These are phyloP conservation scores for Leptoclinus maculatus DNA, from an alignment of 2,797 vertebrate species.

Conservation along the genomic window DNA sequence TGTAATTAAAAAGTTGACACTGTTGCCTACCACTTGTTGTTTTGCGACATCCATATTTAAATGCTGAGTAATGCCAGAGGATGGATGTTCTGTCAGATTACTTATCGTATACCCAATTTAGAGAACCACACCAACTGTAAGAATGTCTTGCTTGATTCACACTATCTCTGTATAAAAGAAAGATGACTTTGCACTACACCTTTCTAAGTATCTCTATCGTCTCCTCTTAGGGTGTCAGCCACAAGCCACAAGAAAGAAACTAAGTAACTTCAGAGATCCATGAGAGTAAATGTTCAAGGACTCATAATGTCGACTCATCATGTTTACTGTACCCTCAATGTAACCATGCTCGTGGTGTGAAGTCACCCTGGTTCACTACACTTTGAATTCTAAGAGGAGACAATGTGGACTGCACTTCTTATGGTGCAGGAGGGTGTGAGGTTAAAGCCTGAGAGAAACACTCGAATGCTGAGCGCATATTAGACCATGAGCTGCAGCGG, in stretches of 20 bases:
- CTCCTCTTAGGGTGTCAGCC: not conserved
- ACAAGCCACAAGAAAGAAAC: not conserved
- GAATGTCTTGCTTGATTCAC: not conserved
- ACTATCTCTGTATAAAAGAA: not conserved
- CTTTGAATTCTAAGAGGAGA: constrained; percentile 25
- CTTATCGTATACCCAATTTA: not conserved
- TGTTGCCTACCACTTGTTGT: too few relatives aligned
- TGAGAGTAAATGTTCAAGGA: not conserved
- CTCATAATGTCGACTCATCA: not conserved
- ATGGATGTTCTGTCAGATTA: not conserved
- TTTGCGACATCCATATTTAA: not conserved
- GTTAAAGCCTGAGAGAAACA: constrained; percentile 27
- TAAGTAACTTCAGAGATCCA: not conserved
- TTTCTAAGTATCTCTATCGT: not conserved
- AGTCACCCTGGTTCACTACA: constrained; percentile 15
- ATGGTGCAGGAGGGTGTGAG: constrained; percentile 32
- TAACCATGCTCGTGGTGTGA: constrained; percentile 4
- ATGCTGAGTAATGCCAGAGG: not conserved
- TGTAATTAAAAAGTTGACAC: not conserved
- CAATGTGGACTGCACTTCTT: constrained; percentile 17
- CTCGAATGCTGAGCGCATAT: constrained; percentile 54
- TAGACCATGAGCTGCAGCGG: constrained; percentile 56
- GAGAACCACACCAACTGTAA: not conserved
- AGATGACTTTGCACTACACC: not conserved
- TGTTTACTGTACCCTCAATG: constrained; percentile 9